phyloP scores from a whole-genome alignment of 2,797 vertebrate species.

The Rallus crepitans region DNA sequence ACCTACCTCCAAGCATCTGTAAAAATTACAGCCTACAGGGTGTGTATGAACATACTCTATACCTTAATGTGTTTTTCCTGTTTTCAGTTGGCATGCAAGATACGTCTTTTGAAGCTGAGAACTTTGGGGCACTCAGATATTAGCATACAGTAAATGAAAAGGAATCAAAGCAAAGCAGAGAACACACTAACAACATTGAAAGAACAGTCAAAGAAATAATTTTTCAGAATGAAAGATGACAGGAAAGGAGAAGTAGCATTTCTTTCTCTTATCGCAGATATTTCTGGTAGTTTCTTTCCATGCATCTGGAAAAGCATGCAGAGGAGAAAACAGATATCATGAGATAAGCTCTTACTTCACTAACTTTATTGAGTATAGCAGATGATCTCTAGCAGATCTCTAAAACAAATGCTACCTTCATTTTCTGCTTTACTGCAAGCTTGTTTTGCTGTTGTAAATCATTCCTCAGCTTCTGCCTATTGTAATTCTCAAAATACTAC shows the following conservation, averaged over 20 bases:
- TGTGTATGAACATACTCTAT: not conserved
- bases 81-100: not conserved
- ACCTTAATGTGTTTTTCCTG: not conserved
- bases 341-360: not conserved
- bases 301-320: not conserved
- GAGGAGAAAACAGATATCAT: not conserved
- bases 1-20: not conserved
- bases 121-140: not conserved
- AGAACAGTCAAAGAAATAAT: not conserved
- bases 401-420: not conserved
- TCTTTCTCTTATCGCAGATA: not conserved
- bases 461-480: not conserved
- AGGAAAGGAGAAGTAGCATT: not conserved
- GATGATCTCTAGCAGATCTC: not conserved
- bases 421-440: not conserved
- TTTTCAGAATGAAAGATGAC: not conserved
- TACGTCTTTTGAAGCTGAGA: conserved; percentile 23
- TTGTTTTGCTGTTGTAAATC: not conserved
- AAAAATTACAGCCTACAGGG: conserved; percentile 30
- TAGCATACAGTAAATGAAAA: conserved; percentile 40
- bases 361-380: not conserved
- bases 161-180: conserved; percentile 17
- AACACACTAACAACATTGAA: not conserved
- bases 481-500: not conserved
- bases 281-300: not conserved